Base-by-base conservation (phyloP, 2,888 invertebrate genomes). In the Philereme transversata region DNA sequence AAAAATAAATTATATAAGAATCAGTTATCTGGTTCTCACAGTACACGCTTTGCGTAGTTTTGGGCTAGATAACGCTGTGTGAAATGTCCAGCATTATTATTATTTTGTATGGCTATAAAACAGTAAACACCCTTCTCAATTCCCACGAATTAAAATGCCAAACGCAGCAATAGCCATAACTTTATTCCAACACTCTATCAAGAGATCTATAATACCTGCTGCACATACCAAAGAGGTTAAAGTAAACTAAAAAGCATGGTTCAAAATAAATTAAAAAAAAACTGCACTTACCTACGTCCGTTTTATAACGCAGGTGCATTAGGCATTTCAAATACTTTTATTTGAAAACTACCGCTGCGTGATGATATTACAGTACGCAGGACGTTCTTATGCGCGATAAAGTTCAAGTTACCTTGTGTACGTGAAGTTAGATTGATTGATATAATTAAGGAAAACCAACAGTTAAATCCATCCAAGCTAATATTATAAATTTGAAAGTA, bases 121-220 rank as follows among this genome's bases (percentile, higher is more conserved):
- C 22, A 22, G 22, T 22, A 22, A 1, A 22, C 22, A 22, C 22
- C 22, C 22, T 50, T 9, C 49, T 57, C 22, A 62, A 35, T 68
- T 65, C 68, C 45, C 68, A 64, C 64, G 38, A 33, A 63, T 60
- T 47, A 57, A 56, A 58, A 65, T 62, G 62, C 65, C 22, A 47
- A 43, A 5, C 51, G 43, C 35, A 40, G 44, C 33, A 35, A 55
- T 38, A 38, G 7, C 51, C 54, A 57, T 69, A 64, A 64, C 64
- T 65, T 65, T 49, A 51, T 33, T n/a, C 48, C 48, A 52, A 53
- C 50, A 45, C 53, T 51, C 54, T 49, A 64, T 69, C 62, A 35
- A 62, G 54, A 40, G 57, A 66, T 60, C 61, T 62, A 61, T 57
- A 58, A 65, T 61, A 61, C 64, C 64, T 55, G 38, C 48, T 59